Conservation (phyloP, 2,113 vertebrate genomes). For the Chrysochloris asiatica region DNA sequence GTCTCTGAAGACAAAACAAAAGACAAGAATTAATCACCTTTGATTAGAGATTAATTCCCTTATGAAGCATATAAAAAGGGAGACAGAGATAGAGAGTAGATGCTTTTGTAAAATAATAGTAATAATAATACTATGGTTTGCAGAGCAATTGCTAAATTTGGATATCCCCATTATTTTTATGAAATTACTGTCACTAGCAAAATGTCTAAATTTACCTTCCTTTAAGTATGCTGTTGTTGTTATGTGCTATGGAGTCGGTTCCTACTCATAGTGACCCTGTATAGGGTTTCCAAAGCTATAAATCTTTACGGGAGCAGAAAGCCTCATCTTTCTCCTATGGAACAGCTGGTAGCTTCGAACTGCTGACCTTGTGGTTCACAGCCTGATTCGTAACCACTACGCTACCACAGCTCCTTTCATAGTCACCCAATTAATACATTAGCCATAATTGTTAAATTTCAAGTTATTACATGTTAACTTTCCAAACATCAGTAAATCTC, state of each 20-base stretch:
- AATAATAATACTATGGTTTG: not conserved
- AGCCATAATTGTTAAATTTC: not conserved
- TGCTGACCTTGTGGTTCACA: too few relatives aligned
- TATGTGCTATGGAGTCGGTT: too few relatives aligned
- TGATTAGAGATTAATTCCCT: not conserved
- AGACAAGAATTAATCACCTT: not conserved
- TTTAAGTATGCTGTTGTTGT: too few relatives aligned
- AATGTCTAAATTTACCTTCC: constrained; percentile 21
- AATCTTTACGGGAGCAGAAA: too few relatives aligned
- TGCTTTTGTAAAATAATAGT: not conserved
- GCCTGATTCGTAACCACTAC: too few relatives aligned
- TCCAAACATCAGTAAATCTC: not conserved
- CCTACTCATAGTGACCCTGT: too few relatives aligned
- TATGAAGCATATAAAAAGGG: not conserved
- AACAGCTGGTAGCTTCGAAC: too few relatives aligned
- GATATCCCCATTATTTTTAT: not conserved
- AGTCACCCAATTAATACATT: constrained; percentile 20
- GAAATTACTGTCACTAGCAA: not conserved
- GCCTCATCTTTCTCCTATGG: too few relatives aligned
- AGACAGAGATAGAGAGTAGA: not conserved
- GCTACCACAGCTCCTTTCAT: too few relatives aligned
- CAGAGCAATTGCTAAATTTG: not conserved
- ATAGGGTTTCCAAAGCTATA: too few relatives aligned
- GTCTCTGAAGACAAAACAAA: not conserved
- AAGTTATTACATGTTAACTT: too few relatives aligned